Evolutionary conservation across 2,888 invertebrate species (phyloP).

Genomic region (Lottia gigantea): DNA sequence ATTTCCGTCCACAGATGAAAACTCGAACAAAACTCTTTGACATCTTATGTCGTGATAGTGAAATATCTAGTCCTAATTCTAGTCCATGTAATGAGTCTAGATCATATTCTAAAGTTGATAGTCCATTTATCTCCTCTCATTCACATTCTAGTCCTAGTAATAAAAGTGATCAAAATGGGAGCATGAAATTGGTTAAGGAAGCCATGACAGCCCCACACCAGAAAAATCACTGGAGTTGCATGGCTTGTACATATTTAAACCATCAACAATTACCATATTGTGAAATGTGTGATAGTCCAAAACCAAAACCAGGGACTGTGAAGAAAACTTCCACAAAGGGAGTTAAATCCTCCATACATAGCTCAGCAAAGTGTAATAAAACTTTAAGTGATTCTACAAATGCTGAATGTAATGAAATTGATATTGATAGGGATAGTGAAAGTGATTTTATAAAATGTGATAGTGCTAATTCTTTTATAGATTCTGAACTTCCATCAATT

Average conservation of each 20-base stretch:
- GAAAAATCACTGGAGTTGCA: conserved; percentile 51
- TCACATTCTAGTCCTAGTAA: not conserved
- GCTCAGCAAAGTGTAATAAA: no score
- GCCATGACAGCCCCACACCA: not conserved
- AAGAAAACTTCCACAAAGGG: no score
- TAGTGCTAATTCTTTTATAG: not conserved
- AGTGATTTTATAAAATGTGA: not conserved
- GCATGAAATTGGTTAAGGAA: not conserved
- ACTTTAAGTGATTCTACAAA: no score
- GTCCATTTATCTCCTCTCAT: not conserved
- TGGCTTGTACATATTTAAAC: conserved; percentile 58
- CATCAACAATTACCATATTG: conserved; percentile 47
- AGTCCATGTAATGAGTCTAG: not conserved
- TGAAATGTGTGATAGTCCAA: conserved; percentile 60
- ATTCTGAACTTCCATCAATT: not conserved
- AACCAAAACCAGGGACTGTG: conserved; percentile 21
- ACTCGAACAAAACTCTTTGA: not conserved
- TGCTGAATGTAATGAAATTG: not conserved
- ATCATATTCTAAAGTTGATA: not conserved
- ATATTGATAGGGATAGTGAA: not conserved
- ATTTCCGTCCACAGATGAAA: not conserved
- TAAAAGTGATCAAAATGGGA: not conserved
- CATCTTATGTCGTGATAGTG: not conserved
- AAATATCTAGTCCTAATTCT: not conserved
- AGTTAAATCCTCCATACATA: conserved; percentile 6